Conservation (phyloP, 2,797 vertebrate genomes). For the Enoplosus armatus region DNA sequence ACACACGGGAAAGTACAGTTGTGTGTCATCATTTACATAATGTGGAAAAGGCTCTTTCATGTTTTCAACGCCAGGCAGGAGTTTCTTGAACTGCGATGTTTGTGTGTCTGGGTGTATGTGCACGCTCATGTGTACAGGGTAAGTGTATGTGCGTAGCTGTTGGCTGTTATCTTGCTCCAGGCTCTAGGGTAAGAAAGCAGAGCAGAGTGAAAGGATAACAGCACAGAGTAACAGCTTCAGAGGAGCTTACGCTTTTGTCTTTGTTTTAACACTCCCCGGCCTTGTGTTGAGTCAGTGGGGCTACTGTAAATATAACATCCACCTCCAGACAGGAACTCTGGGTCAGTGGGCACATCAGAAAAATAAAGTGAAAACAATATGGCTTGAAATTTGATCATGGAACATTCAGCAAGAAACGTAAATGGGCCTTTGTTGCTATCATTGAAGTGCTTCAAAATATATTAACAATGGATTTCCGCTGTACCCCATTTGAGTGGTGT, state of each 20-base stretch:
- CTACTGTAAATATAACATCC: constrained; percentile 61
- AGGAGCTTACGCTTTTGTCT: constrained; percentile 56
- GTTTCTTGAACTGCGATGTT: constrained; percentile 40
- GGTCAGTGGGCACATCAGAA: constrained; percentile 48
- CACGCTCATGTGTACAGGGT: constrained; percentile 7
- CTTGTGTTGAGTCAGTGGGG: constrained; percentile 50
- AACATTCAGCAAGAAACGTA: constrained; percentile 31
- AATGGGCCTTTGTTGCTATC: constrained; percentile 18
- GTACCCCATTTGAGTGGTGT: constrained; percentile 15
- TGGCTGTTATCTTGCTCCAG: constrained; percentile 51
- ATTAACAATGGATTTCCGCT: constrained; percentile 46
- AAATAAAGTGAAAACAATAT: constrained; percentile 48
- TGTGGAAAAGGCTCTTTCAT: constrained; percentile 38
- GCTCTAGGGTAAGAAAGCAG: constrained; percentile 52
- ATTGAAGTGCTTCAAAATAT: constrained; percentile 31
- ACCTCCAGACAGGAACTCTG: constrained; percentile 59
- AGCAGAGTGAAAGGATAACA: constrained; percentile 48
- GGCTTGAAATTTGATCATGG: constrained; percentile 36
- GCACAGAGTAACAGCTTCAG: constrained; percentile 36
- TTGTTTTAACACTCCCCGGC: constrained; percentile 40
- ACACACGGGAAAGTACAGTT: constrained; percentile 25
- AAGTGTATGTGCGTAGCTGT: constrained; percentile 29
- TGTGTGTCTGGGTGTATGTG: constrained; percentile 23
- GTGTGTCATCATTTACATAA: constrained; percentile 50
- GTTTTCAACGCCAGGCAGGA: constrained; percentile 41